Percentiles rank a stretch among this genome's conserved stretches.
These are phyloP conservation scores for Vicugna pacos DNA, from an alignment of 2,113 vertebrate genomes.

Conservation along the genomic window DNA sequence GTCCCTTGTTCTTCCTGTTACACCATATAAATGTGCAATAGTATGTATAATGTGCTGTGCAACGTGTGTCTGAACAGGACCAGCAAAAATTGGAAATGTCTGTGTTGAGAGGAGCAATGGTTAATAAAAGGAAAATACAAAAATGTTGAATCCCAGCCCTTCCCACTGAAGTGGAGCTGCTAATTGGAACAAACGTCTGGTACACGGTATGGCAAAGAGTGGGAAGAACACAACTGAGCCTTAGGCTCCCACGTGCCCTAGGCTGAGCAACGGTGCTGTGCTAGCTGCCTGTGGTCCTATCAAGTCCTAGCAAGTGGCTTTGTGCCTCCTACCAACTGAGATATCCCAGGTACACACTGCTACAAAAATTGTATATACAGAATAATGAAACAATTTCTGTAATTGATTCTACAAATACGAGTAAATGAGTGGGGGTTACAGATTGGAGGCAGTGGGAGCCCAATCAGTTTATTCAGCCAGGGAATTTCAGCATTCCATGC, in stretches of 20 bases:
- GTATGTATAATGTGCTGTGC: neutral
- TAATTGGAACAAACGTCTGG: neutral
- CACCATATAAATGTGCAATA: rapidly evolving
- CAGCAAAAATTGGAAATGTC: neutral
- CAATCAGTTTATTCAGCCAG: neutral
- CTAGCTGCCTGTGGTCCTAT: neutral
- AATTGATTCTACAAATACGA: neutral
- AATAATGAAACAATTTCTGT: neutral
- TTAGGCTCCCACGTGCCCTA: neutral
- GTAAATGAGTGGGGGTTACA: neutral
- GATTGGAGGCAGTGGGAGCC: neutral
- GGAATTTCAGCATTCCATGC: neutral
- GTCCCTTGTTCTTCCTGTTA: neutral
- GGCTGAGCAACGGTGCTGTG: neutral
- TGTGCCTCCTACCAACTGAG: neutral
- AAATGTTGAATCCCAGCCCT: neutral
- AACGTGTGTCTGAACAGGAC: neutral
- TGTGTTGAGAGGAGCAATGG: neutral
- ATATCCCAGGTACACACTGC: neutral
- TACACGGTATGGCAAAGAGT: neutral
- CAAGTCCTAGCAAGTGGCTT: neutral
- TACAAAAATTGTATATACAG: neutral
- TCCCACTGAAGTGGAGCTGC: neutral
- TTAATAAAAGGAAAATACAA: neutral
- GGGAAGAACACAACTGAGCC: neutral